Percentiles rank a stretch among this genome's conserved stretches.
Conservation (phyloP, 2,113 vertebrate genomes). For the Tonatia bakeri region DNA sequence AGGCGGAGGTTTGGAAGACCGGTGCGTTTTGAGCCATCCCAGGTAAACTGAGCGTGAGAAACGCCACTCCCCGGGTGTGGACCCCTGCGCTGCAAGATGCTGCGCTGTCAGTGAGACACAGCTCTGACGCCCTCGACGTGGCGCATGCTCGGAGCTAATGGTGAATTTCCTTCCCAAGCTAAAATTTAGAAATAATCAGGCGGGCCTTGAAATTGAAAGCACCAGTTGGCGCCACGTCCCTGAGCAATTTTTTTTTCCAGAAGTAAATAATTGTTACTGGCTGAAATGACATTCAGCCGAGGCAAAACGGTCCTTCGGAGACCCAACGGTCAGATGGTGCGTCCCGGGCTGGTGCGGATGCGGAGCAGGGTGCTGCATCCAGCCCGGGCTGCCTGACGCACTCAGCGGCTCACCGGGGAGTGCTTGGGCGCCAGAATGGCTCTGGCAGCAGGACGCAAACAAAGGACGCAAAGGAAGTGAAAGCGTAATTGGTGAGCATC, state of each 20-base stretch:
- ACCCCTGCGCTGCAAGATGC: not conserved
- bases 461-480: slow-evolving; percentile 40
- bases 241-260: slow-evolving; percentile 64
- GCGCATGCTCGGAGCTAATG: slow-evolving; percentile 49
- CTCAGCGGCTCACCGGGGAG: slow-evolving; percentile 64
- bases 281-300: slow-evolving; percentile 62
- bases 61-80: slow-evolving; percentile 16
- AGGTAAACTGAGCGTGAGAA: slow-evolving; percentile 41
- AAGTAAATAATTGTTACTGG: slow-evolving; percentile 74
- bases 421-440: slow-evolving; percentile 52
- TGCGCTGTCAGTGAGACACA: not conserved
- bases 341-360: not conserved
- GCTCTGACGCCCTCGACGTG: slow-evolving; percentile 22
- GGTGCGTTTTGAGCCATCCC: not conserved
- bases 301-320: slow-evolving; percentile 61
- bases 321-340: slow-evolving; percentile 63
- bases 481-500: slow-evolving; percentile 12
- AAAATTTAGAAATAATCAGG: slow-evolving; percentile 63
- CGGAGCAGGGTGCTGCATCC: too few species aligned
- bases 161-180: slow-evolving; percentile 62
- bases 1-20: not conserved
- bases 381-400: not conserved
- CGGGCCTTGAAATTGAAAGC: slow-evolving; percentile 49
- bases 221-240: slow-evolving; percentile 55
- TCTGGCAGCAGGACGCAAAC: slow-evolving; percentile 37